Percentiles rank a stretch among this genome's conserved stretches.
Evolutionary conservation across 2,888 invertebrate species (phyloP).

Genomic region (Phalera bucephala): DNA sequence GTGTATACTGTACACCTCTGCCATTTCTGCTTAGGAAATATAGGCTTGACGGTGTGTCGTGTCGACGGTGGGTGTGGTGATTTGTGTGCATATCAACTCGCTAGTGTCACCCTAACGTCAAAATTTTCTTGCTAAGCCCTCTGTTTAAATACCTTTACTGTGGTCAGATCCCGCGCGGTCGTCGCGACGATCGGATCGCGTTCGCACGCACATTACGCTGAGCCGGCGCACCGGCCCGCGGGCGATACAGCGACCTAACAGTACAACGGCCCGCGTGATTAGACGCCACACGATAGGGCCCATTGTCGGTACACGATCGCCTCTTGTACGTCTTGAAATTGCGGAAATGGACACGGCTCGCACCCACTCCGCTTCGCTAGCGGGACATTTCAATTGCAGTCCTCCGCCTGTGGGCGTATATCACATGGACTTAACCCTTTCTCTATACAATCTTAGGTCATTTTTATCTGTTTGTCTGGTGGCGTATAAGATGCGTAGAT

Average conservation of each 20-base stretch:
- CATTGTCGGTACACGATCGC: constrained; percentile 80
- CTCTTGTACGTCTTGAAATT: constrained; percentile 78
- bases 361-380: constrained; percentile 72
- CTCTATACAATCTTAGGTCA: no score
- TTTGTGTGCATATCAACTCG: no score
- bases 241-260: constrained; percentile 70
- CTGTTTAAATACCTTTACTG: no score
- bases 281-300: constrained; percentile 80
- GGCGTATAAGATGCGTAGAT: no score
- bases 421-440: constrained; percentile 41
- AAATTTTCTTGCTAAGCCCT: no score
- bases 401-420: constrained; percentile 58
- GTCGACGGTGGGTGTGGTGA: no score
- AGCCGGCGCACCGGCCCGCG: constrained; percentile 46
- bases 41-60: no score
- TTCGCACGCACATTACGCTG: constrained; percentile 80
- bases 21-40: no score
- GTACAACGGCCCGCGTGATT: constrained; percentile 75
- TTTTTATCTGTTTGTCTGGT: no score
- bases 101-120: no score
- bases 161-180: constrained; percentile 45
- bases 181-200: constrained; percentile 67
- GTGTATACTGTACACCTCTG: no score
- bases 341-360: constrained; percentile 77
- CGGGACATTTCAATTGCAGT: constrained; percentile 80